Base-by-base conservation (phyloP, 1,140 invertebrate species). In the Euwallacea similis region DNA sequence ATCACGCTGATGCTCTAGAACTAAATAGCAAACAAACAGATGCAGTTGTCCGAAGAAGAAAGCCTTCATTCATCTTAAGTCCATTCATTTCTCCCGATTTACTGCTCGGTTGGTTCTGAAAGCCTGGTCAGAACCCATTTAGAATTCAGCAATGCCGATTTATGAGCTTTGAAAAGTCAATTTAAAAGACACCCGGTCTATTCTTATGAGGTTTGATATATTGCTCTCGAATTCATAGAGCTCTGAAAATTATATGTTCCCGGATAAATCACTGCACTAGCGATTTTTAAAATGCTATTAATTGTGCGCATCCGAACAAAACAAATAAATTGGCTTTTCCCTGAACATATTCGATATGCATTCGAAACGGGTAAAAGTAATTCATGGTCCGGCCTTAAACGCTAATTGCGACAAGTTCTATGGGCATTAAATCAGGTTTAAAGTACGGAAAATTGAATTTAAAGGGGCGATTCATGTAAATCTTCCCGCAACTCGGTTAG, bases 391-490 rank as follows among this genome's bases (percentile, higher is more conserved):
- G 21, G 47, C 46, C 42, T 65, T 65, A 65, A 65, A 65, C 43
- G 43, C 53, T 65, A 65, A 65, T 65, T 65, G 63, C 63, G 42
- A 54, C 63, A 65, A 65, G 16, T 54, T 65, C 63, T 65, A 54
- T 65, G 47, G 63, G 63, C 50, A 65, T 50, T 65, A 65, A 65
- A 65, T 65, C 63, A 65, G 63, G 46, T 55, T 65, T 65, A 53
- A 55, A 53, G 53, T 65, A 65, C 47, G 50, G 63, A 65, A 65
- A 65, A 65, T 65, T 65, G 63, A 65, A 65, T 65, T 13, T 65
- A 65, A 65, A 65, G 63, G 47, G 50, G 63, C 42, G 43, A 53
- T 65, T 65, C 63, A 65, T 65, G 63, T 65, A 65, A 65, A 65
- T 65, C 47, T 65, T 65, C 10, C 55, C 46, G 21, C 21, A 33